Conservation (phyloP, 2,113 vertebrate genomes). For the Bos javanicus region DNA sequence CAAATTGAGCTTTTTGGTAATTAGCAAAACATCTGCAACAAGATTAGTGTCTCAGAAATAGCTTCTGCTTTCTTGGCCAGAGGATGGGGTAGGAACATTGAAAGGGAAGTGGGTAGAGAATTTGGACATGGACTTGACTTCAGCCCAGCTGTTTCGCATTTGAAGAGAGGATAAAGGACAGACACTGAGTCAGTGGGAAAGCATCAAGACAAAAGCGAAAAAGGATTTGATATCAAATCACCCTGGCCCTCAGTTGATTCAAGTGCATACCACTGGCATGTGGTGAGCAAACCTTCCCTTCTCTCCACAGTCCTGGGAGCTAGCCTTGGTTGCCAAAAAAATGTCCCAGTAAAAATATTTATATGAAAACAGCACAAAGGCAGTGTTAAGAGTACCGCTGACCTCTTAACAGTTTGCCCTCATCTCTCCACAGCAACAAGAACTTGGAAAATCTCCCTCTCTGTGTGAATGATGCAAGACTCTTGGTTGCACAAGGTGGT, state of each 20-base stretch:
- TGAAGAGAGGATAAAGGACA: slow-evolving; percentile 59
- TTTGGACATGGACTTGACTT: slow-evolving; percentile 40
- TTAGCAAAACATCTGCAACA: slow-evolving; percentile 47
- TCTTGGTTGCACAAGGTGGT: not conserved
- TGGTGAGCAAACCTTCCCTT: slow-evolving; percentile 45
- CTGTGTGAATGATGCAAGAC: slow-evolving; percentile 37
- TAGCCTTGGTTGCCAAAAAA: slow-evolving; percentile 41
- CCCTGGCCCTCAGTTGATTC: slow-evolving; percentile 42
- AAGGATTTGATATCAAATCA: slow-evolving; percentile 45
- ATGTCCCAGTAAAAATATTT: slow-evolving; percentile 69
- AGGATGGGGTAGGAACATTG: not conserved
- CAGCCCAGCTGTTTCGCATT: slow-evolving; percentile 66
- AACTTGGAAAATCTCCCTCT: slow-evolving; percentile 38
- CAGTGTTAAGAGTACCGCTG: slow-evolving; percentile 36
- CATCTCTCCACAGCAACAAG: slow-evolving; percentile 5
- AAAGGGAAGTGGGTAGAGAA: not conserved
- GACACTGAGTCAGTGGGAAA: slow-evolving; percentile 69
- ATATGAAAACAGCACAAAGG: slow-evolving; percentile 60
- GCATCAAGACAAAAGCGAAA: slow-evolving; percentile 52
- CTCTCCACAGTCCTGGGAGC: slow-evolving; percentile 13
- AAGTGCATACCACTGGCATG: slow-evolving; percentile 63
- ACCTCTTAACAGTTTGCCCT: slow-evolving; percentile 50
- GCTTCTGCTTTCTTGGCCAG: slow-evolving; percentile 27
- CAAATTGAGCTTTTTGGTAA: slow-evolving; percentile 46
- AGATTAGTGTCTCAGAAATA: slow-evolving; percentile 32